Conservation (phyloP, 2,888 invertebrate species). For the Willowsia nigromaculata region DNA sequence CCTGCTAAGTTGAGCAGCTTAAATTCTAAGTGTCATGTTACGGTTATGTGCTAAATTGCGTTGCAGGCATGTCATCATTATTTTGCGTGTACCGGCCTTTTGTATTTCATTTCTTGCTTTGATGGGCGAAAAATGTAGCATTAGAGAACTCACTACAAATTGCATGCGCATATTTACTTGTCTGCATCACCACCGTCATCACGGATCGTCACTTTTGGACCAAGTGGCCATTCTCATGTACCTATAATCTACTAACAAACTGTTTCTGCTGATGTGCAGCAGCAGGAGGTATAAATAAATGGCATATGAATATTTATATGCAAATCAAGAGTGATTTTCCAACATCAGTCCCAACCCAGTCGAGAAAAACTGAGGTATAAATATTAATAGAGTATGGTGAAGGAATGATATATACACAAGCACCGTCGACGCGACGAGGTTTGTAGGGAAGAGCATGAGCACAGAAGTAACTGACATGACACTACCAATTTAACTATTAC, state of each 20-base stretch:
- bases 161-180: constrained; percentile 36
- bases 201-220: background rate
- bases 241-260: background rate
- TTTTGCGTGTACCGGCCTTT: constrained; percentile 57
- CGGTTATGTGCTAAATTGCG: constrained; percentile 21
- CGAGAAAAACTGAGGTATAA: background rate
- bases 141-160: constrained; percentile 27
- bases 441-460: background rate
- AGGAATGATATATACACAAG: background rate
- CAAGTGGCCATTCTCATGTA: background rate
- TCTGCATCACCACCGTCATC: constrained; percentile 29
- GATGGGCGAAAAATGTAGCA: background rate
- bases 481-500: constrained; percentile 64
- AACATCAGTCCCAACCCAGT: constrained; percentile 57
- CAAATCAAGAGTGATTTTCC: constrained; percentile 66
- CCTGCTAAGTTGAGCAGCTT: constrained; percentile 4
- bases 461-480: constrained; percentile 46
- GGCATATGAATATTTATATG: constrained; percentile 68
- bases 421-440: background rate
- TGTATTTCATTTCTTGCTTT: background rate
- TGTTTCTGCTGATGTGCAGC: background rate
- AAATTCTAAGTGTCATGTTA: background rate
- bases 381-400: background rate
- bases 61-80: constrained; percentile 65
- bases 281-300: constrained; percentile 43